Evolutionary conservation across 2,888 invertebrate species (phyloP).

Genomic region (Drosophila buzzatii): DNA sequence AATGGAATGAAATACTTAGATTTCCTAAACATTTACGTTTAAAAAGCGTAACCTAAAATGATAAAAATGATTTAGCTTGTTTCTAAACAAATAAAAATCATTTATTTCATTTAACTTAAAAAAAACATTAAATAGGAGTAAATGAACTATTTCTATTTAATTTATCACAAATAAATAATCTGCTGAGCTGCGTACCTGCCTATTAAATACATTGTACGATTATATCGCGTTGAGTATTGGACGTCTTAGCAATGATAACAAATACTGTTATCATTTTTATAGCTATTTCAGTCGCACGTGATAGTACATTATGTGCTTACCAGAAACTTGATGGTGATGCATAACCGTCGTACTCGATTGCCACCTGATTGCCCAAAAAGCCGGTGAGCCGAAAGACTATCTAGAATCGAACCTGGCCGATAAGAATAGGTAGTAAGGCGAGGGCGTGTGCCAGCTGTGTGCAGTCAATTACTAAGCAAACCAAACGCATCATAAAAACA

Average conservation of each 20-base stretch:
- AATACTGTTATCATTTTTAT: slow-evolving; percentile 10
- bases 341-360: slow-evolving; percentile 26
- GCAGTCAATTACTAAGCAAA: slow-evolving; percentile 26
- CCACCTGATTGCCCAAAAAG: slow-evolving; percentile 43
- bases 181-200: slow-evolving; percentile 10
- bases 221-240: background rate
- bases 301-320: slow-evolving; percentile 25
- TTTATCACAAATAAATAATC: too few relatives aligned
- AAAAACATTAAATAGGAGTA: too few relatives aligned
- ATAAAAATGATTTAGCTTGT: too few relatives aligned
- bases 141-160: too few relatives aligned
- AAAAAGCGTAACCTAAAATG: too few relatives aligned
- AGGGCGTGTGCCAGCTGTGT: slow-evolving; percentile 16
- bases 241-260: slow-evolving; percentile 27
- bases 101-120: too few relatives aligned
- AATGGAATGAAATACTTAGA: too few relatives aligned
- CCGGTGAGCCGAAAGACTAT: slow-evolving; percentile 30
- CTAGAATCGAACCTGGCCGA: slow-evolving; percentile 16
- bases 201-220: background rate
- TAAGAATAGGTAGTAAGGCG: slow-evolving; percentile 31
- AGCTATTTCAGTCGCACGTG: slow-evolving; percentile 35
- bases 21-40: too few relatives aligned
- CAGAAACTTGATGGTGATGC: slow-evolving; percentile 26
- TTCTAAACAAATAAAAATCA: too few relatives aligned
- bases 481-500: slow-evolving; percentile 34